Evolutionary conservation across 1,140 invertebrate genomes (phyloP).

Genomic region (Drosophila arizonae): DNA sequence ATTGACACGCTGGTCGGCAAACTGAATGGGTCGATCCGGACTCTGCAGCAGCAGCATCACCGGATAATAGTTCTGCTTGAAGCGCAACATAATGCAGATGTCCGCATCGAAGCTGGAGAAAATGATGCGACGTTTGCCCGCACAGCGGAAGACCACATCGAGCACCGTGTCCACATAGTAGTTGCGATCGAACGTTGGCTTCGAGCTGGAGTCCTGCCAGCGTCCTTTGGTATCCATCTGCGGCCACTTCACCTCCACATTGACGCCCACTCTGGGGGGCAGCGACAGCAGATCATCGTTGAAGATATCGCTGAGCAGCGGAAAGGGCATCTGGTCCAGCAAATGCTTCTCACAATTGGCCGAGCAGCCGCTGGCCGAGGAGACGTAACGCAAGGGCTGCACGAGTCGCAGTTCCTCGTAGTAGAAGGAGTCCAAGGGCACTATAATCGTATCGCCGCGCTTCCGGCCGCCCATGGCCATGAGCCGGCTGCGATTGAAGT

Average conservation of each 20-base stretch:
- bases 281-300: slow-evolving; percentile 86
- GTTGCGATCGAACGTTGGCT: slow-evolving; percentile 92
- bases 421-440: slow-evolving; percentile 49
- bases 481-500: slow-evolving; percentile 34
- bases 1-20: slow-evolving; percentile 91
- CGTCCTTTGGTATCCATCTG: slow-evolving; percentile 91
- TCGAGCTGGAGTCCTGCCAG: slow-evolving; percentile 87
- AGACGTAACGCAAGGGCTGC: slow-evolving; percentile 17
- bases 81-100: slow-evolving; percentile 93
- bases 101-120: slow-evolving; percentile 97
- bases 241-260: slow-evolving; percentile 98
- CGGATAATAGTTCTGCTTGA: slow-evolving; percentile 97
- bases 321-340: slow-evolving; percentile 95
- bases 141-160: slow-evolving; percentile 89
- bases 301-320: slow-evolving; percentile 91
- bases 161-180: slow-evolving; percentile 91
- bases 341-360: slow-evolving; percentile 87
- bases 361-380: slow-evolving; percentile 75
- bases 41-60: slow-evolving; percentile 93
- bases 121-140: slow-evolving; percentile 90
- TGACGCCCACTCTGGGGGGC: slow-evolving; percentile 90
- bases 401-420: slow-evolving; percentile 44
- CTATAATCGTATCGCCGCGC: slow-evolving; percentile 17
- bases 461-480: slow-evolving; percentile 44
- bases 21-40: slow-evolving; percentile 89